Evolutionary conservation across 2,113 vertebrate genomes (phyloP), one percentile per base, ranked within the genome.

Genomic region (Lucifuga dentata): DNA sequence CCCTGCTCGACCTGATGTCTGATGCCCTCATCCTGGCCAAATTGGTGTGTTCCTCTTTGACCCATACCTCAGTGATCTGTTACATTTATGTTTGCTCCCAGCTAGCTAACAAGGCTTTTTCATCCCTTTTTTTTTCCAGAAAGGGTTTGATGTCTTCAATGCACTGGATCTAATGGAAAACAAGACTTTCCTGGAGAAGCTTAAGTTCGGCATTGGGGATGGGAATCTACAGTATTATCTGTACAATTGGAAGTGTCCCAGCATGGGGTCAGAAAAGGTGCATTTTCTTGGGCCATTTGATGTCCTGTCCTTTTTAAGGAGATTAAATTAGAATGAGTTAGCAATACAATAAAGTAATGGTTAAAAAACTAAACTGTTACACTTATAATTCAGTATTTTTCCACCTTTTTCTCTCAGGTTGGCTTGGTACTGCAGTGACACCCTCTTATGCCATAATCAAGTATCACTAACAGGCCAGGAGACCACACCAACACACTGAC

Each of bases 151-250:
- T 0, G 98, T 99, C 77, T 99, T 99, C 92, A 99, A 99, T 92
- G 98, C 97, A 93, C 95, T 99, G 94, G 97, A 99, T 93, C 94
- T 99, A 87, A 99, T 98, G 97, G 97, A 98, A 90, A 99, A 99
- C 87, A 99, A 98, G 93, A 98, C 94, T 71, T 99, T 98, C 91
- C 87, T 99, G 92, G 98, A 99, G 92, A 99, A 99, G 90, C 95
- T 99, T 77, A 99, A 98, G 92, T 99, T 99, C 7, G 97, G 98
- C 76, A 98, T 99, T 0, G 98, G 98, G 6, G 98, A 99, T 0
- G 97, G 98, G 77, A 99, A 99, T 86, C 93, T 99, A 92, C 98
- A 99, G 96, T 99, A 99, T 99, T 99, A 99, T 72, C 94, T 99
- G 85, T 99, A 99, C 94, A 99, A 99, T 93, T 99, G 97, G 98